Base-by-base conservation (phyloP, 2,113 vertebrate genomes). In the Oceanodroma tethys region DNA sequence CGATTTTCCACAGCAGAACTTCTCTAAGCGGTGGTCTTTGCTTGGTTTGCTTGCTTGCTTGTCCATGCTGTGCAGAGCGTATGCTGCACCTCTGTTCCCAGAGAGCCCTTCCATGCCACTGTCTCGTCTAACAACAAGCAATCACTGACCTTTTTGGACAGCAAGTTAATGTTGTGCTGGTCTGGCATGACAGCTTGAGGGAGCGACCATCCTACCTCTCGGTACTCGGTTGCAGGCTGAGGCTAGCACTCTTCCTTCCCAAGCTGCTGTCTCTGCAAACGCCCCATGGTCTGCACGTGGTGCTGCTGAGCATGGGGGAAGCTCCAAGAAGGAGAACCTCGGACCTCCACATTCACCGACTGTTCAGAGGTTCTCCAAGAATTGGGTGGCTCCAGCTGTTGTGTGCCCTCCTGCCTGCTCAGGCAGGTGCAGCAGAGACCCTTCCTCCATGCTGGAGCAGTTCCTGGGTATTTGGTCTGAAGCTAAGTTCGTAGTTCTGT, bases 381-480 rank as follows among this genome's bases (percentile, higher is more conserved):
- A 1, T 2, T 9, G 21, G 13, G 21, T 74, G 67, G 36, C 45
- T 80, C 16, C 56, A 36, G 17, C 50, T 66, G 10, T 18, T 29
- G 40, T 16, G 40, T 67, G 34, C 7, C 29, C 23, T 9, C 58
- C 32, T 21, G 42, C 18, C 43, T 12, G 84, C 38, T 38, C 16
- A 10, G 47, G 53, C 43, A 43, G 53, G 16, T 20, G 62, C 45
- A 48, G 81, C 76, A 59, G 85, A 29, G 55, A 13, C 40, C 10
- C 9, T 26, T 13, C 74, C 45, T 17, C 60, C 21, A 3, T 6
- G 34, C 72, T 25, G 4, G 56, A 29, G 86, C 30, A 1, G 47
- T 8, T 21, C 25, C 29, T 7, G n/a, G 8, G 4, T 14, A 7
- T 43, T 38, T 0, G 2, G 6, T 16, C 9, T 22, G 59, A 34